Evolutionary conservation across 2,797 vertebrate species (phyloP), one percentile per base, ranked within the genome.

Genomic region (Peromyscus attwateri): DNA sequence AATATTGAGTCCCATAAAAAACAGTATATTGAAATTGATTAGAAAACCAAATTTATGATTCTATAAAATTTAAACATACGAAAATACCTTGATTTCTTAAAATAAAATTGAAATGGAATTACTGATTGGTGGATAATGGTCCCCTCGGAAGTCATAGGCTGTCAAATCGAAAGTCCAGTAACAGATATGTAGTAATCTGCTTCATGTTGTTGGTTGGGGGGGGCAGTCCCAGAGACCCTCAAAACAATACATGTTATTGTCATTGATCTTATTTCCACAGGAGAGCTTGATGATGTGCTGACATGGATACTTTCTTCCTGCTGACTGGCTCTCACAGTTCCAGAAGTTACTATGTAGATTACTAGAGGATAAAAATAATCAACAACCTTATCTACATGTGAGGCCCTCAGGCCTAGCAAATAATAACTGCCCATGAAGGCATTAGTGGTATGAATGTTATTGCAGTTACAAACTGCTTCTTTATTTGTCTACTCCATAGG

Each of bases 11-110:
- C 25, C n/a, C 79, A 71, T 80, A 46, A 89, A 55, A 68, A 88
- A 60, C 29, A 40, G 66, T 57, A 88, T 57, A 88, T 88, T 75
- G 70, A 19, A 88, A 88, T 88, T 75, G 70, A 75, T 88, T 75
- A 34, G 52, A 34, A 8, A 75, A 71, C 60, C 25, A 73, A 40
- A 55, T 88, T 88, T 88, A 60, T 60, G 70, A 37, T 43, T 75
- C 70, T 31, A 71, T 88, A 88, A 88, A 43, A 60, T 43, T 19
- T 40, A 75, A 88, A 43, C 70, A 60, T 60, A 75, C 52, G 31
- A 70, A 49, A 87, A 70, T 52, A 25, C 31, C 31, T 70, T 70
- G 6, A 12, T 52, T 87, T 87, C 43, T n/a, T 87, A 46, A 87
- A 87, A 85, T n/a, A 70, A 52, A n/a, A 14, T 70, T 87, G 64